Evolutionary conservation across 2,113 vertebrate species (phyloP), one percentile per base, ranked within the genome.

Genomic region (Alligator mississippiensis): DNA sequence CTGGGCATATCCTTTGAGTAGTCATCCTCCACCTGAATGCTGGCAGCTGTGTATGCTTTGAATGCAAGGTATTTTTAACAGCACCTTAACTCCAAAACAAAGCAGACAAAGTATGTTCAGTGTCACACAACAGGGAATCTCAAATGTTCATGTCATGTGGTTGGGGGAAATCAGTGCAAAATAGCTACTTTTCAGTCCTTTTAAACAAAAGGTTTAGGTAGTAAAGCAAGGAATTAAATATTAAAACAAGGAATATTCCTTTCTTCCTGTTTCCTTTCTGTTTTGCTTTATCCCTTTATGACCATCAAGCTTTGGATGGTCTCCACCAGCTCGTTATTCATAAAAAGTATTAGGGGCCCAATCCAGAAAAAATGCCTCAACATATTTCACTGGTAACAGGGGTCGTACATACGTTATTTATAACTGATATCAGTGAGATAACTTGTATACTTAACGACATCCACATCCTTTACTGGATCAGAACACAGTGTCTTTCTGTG

Each of bases 391-490:
- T 80, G 90, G 82, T 47, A 30, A 27, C 85, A 75, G 70, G n/a
- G 61, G 13, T 12, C n/a, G 63, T 5, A 1, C 57, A 89, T 64
- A 64, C 70, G 38, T 8, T 66, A 58, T 86, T 74, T 54, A n/a
- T n/a, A 60, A 60, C 82, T 83, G 38, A 66, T n/a, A 22, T 74
- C 47, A 13, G 47, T 89, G 59, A 55, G 13, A 57, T 61, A 54
- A 3, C 0, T 0, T 4, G 0, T 9, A 9, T 85, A 63, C 77
- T 87, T 80, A 55, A 77, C 92, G 60, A 54, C 70, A 82, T 34
- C 28, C 34, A 34, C 13, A 1, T 34, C 77, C 85, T 94, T 12
- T 93, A 78, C 93, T 95, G 96, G 93, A 80, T 90, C 89, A 90
- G 87, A 54, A n/a, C 77, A n/a, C 0, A 6, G 62, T 78, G 92